Percentiles rank a stretch among this genome's conserved stretches.
Evolutionary conservation across 2,113 vertebrate genomes (phyloP).

Genomic region (Pandion haliaetus): DNA sequence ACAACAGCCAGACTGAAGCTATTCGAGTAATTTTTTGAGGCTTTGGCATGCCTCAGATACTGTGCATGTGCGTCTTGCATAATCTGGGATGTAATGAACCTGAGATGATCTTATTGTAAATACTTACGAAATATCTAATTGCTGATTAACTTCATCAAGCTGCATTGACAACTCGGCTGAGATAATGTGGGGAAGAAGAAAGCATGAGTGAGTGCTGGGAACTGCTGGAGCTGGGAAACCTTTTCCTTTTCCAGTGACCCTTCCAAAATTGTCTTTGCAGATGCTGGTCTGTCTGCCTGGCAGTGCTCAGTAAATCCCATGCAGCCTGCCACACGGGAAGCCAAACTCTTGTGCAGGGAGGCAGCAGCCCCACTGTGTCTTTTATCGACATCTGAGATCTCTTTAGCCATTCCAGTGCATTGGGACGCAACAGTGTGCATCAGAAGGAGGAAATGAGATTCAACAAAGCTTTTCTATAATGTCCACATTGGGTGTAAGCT

Average conservation of each 20-base stretch:
- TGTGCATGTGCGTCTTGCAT: neutral
- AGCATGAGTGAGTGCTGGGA: neutral
- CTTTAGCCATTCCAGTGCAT: neutral
- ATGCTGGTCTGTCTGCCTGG: neutral
- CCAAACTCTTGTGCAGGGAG: neutral
- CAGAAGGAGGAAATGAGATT: neutral
- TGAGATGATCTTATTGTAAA: neutral
- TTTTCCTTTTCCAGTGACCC: neutral
- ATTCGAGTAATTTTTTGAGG: neutral
- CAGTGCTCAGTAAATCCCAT: accelerated
- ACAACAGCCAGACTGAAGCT: neutral
- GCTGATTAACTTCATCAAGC: neutral
- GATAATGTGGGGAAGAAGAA: neutral
- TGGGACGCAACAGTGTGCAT: neutral
- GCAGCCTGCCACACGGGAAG: neutral
- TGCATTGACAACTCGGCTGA: neutral
- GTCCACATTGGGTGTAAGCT: neutral
- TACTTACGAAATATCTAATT: neutral
- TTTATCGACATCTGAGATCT: neutral
- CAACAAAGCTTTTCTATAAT: neutral
- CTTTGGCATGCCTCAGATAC: neutral
- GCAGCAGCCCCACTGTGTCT: neutral
- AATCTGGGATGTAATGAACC: neutral
- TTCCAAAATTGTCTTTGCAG: neutral
- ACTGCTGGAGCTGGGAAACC: neutral